Conservation (phyloP, 1,140 invertebrate genomes). For the Cydia amplana region DNA sequence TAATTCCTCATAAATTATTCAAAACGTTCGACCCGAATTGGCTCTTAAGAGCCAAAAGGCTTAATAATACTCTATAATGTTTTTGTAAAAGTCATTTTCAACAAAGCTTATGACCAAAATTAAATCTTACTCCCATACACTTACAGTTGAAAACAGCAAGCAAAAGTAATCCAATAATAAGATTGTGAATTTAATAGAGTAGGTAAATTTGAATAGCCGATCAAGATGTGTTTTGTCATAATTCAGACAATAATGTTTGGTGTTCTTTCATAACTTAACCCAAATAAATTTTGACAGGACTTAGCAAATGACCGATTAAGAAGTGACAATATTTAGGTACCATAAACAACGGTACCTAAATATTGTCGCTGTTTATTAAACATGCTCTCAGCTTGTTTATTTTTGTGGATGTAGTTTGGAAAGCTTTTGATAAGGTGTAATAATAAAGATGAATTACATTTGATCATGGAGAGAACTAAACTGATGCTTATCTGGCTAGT, state of each 20-base stretch:
- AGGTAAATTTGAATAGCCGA: not conserved
- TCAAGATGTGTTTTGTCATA: not conserved
- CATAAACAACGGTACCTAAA: no score
- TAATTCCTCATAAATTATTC: not conserved
- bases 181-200: not conserved
- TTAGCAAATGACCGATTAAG: not conserved
- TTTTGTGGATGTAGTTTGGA: no score
- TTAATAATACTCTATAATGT: not conserved
- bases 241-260: not conserved
- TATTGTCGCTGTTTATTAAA: no score
- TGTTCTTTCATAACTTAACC: not conserved
- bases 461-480: no score
- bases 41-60: not conserved
- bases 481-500: no score
- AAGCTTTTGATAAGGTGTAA: no score
- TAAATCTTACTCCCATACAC: not conserved
- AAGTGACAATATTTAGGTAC: not conserved
- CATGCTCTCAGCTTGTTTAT: not conserved
- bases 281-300: not conserved
- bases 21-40: not conserved
- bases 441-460: no score
- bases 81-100: not conserved
- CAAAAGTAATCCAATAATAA: not conserved
- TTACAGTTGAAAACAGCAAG: not conserved
- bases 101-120: not conserved